Conservation (phyloP, 2,797 vertebrate species). For the Leptoclinus maculatus region DNA sequence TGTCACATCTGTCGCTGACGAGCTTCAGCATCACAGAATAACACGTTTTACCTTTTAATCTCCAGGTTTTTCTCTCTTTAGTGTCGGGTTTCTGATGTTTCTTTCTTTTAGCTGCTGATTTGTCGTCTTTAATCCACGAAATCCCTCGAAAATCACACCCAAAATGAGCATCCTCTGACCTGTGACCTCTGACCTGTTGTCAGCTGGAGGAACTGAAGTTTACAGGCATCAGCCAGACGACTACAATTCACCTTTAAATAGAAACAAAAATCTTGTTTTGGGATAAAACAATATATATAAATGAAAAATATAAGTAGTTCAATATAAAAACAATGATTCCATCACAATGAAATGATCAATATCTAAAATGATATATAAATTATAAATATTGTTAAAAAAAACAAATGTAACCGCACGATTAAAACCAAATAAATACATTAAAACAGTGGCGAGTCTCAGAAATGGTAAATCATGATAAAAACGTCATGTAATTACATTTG, state of each 20-base stretch:
- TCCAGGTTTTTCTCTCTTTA: too few species aligned
- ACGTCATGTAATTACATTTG: too few species aligned
- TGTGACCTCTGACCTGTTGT: background rate
- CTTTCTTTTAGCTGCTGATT: background rate
- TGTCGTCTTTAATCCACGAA: background rate
- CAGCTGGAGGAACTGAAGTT: background rate
- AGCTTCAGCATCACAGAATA: background rate
- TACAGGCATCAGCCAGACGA: background rate
- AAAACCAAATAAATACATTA: background rate
- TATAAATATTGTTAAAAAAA: background rate
- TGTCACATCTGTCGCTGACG: conserved; percentile 23
- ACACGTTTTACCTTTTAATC: too few species aligned
- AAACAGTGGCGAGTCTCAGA: background rate
- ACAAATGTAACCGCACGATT: background rate
- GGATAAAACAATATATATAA: background rate
- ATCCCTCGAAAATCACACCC: background rate
- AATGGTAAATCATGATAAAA: too few species aligned
- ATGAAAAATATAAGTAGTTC: too few species aligned
- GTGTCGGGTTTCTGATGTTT: background rate
- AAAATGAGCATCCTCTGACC: background rate
- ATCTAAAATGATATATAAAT: background rate
- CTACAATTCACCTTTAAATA: background rate
- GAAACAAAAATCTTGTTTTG: background rate
- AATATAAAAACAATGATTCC: too few species aligned
- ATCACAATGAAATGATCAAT: background rate